Evolutionary conservation across 92 coral and sea anemone species (phyloP).

Genomic region (Nematostella vectensis): DNA sequence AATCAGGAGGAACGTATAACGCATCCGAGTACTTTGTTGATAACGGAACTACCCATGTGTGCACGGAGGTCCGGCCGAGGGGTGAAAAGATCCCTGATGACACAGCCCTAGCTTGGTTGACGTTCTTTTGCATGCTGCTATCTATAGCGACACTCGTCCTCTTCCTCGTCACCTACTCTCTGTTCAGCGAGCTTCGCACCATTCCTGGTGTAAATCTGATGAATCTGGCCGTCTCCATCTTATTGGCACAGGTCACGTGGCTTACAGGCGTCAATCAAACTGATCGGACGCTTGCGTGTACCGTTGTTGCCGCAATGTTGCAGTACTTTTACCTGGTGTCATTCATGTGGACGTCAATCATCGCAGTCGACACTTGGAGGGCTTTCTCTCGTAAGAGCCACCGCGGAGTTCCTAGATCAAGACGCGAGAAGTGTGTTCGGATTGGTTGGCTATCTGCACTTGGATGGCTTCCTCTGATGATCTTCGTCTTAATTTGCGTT

Average conservation of each 20-base stretch:
- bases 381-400: conserved; percentile 32
- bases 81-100: neutral
- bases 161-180: conserved; percentile 39
- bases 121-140: conserved; percentile 12
- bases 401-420: conserved; percentile 8
- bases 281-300: conserved; percentile 17
- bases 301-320: conserved; percentile 32
- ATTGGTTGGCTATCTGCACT: conserved; percentile 31
- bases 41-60: conserved; percentile 9
- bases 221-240: conserved; percentile 25
- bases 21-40: conserved; percentile 10
- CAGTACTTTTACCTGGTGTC: conserved; percentile 41
- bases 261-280: conserved; percentile 24
- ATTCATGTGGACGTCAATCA: conserved; percentile 53
- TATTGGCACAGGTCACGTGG: conserved; percentile 32
- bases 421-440: conserved; percentile 14
- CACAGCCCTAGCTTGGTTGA: neutral
- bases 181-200: conserved; percentile 53
- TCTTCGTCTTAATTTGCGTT: conserved; percentile 27
- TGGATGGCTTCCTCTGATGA: conserved; percentile 47
- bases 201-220: conserved; percentile 50
- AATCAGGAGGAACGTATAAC: conserved; percentile 9
- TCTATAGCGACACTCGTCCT: conserved; percentile 22
- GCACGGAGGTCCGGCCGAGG: neutral
- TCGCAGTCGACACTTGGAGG: conserved; percentile 48